Evolutionary conservation across 2,113 vertebrate genomes (phyloP).

Genomic region (Australoheros scitulus): DNA sequence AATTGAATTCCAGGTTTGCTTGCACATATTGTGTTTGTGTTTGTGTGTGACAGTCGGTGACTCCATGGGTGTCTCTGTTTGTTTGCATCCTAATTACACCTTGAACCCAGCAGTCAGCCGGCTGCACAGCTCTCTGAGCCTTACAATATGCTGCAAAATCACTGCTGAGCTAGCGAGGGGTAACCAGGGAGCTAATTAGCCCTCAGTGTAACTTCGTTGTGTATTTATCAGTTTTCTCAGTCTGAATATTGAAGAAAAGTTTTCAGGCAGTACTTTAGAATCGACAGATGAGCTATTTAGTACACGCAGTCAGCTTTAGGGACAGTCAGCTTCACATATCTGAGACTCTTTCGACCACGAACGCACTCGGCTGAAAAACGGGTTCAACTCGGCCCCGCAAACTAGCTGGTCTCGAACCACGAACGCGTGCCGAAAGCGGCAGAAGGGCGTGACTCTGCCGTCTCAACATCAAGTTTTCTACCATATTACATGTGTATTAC

Average conservation of each 20-base stretch:
- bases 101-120: background rate
- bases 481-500: no score
- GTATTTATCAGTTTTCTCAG: background rate
- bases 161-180: background rate
- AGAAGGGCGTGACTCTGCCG: no score
- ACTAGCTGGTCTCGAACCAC: no score
- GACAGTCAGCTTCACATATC: no score
- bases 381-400: no score
- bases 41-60: background rate
- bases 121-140: slow-evolving; percentile 7
- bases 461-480: no score
- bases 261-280: background rate
- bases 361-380: no score
- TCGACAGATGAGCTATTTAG: background rate
- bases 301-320: background rate
- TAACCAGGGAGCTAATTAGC: slow-evolving; percentile 3
- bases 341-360: no score
- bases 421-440: no score
- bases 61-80: slow-evolving; percentile 1
- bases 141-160: background rate
- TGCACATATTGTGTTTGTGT: background rate
- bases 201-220: background rate
- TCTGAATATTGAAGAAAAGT: background rate
- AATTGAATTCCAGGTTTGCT: slow-evolving; percentile 2
- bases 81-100: slow-evolving; percentile 25